Evolutionary conservation across 2,113 vertebrate genomes (phyloP), one percentile per base, ranked within the genome.

Genomic region (Strix aluco): DNA sequence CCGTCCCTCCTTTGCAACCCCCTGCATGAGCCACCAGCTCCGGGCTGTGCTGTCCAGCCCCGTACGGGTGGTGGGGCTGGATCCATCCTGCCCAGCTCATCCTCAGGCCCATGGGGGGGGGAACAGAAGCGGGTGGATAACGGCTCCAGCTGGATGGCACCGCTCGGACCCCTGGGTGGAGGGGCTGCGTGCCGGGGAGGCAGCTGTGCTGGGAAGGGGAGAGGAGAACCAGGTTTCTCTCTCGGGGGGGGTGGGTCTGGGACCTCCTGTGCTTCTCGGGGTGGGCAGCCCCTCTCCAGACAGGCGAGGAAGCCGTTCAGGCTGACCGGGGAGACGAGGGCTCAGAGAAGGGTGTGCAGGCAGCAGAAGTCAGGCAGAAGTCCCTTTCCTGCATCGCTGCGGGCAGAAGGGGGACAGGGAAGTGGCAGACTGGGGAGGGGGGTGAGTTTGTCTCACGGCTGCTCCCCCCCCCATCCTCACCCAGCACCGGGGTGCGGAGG

Each of bases 91-190:
- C 38, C 58, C 81, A 9, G 58, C 47, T 93, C 69, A 10, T n/a
- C 62, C 88, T 1, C 15, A 42, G 85, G 42, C 23, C 49, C 44
- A 9, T 1, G 34, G 44, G 9, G 26, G 54, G 12, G 44, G 9
- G 10, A 13, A 30, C 55, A 42, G 18, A 55, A 5, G 30, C 2
- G 2, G 38, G 8, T 2, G 5, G 47, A 0, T 3, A 40, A 44
- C 4, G 3, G 61, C 21, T 70, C 67, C 77, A 15, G 44, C 34
- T 0, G 14, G 62, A 15, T 0, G 25, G 49, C 67, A 20, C 47
- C 1, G 26, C 81, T 44, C 1, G 10, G 40, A 32, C 44, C 73
- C 73, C 78, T 22, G 84, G 13, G 0, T 2, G 38, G 54, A 72
- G 44, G 30, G 38, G 71, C 57, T 69, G 81, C 0, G 2, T 3